Base-by-base conservation (phyloP, 2,888 invertebrate species). In the Mactromeris polynyma region DNA sequence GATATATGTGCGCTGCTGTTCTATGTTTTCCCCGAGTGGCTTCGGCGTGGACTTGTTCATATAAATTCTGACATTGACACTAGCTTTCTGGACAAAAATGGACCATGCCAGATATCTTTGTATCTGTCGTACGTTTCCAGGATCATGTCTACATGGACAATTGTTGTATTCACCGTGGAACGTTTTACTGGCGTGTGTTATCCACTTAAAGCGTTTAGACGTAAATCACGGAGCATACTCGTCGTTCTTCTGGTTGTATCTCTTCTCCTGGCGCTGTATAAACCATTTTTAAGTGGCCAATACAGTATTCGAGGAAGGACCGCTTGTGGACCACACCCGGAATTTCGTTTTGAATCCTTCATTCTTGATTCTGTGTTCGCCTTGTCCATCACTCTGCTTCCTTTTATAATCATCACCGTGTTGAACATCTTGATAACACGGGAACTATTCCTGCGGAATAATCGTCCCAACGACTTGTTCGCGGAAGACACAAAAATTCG, bases 1-100 rank as follows among this genome's bases (percentile, higher is more conserved):
- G 97, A 98, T 4, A 98, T 98, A 93, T 96, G 98, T 31, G 95
- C 98, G 0, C 97, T 98, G 19, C 96, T 98, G 0, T 97, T 98
- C 77, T 96, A 95, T 87, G 96, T 96, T 6, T 93, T 96, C 31
- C 87, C 96, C 33, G 96, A 96, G 83, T 96, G 96, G 96, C 81
- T 96, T 21, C 86, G 93, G 14, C 86, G 95, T 54, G 96, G 96
- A 33, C 77, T 94, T 31, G 85, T 86, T 0, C 88, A 92, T 77
- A 86, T 94, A 36, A 64, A 79, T 31, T 90, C 93, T 3, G 88
- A 88, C 4, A 79, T 94, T 31, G 83, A 85, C 0, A 84, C 92
- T 36, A 54, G 46, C 19, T 77, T 81, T 21, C 79, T 95, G n/a
- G 93, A 94, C 46, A 88, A 33, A 26, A 83, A 93, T 26, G 94